A percentile compares a stretch with the other conserved stretches of the same genome.
Evolutionary conservation across 2,113 vertebrate genomes (phyloP).

Genomic region (Vicugna pacos): DNA sequence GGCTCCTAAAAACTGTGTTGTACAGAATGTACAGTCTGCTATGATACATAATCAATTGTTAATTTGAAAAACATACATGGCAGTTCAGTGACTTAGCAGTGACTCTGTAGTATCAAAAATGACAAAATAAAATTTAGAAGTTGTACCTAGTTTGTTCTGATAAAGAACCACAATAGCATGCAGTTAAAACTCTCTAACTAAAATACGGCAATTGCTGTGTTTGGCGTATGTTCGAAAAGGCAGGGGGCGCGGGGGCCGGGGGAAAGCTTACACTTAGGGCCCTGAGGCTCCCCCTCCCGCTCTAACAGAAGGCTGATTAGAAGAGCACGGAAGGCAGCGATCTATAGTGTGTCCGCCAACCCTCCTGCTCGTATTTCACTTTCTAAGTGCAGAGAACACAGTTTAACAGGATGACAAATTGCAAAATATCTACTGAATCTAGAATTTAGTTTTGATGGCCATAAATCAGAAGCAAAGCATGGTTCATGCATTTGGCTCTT

Average conservation of each 20-base stretch:
- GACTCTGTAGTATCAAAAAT: neutral
- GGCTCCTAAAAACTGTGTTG: neutral
- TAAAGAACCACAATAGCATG: neutral
- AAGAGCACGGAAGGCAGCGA: accelerated
- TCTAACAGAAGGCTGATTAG: accelerated
- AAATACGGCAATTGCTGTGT: neutral
- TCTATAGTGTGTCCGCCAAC: neutral
- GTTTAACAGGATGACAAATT: neutral
- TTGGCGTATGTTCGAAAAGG: neutral
- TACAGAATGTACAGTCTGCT: neutral
- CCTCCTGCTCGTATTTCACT: neutral
- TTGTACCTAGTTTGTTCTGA: neutral
- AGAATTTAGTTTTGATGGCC: conserved; percentile 33
- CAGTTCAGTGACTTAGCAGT: neutral
- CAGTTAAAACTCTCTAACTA: neutral
- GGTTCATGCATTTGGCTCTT: conserved; percentile 46
- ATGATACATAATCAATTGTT: neutral
- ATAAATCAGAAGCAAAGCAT: conserved; percentile 60
- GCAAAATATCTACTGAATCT: neutral
- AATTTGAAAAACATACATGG: neutral
- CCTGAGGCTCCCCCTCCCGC: no score
- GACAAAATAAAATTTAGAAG: neutral
- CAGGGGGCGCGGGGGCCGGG: neutral
- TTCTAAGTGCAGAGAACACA: neutral
- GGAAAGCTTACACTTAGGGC: neutral